Conservation (phyloP, 2,888 invertebrate genomes). For the Hydrotaea diabolus region DNA sequence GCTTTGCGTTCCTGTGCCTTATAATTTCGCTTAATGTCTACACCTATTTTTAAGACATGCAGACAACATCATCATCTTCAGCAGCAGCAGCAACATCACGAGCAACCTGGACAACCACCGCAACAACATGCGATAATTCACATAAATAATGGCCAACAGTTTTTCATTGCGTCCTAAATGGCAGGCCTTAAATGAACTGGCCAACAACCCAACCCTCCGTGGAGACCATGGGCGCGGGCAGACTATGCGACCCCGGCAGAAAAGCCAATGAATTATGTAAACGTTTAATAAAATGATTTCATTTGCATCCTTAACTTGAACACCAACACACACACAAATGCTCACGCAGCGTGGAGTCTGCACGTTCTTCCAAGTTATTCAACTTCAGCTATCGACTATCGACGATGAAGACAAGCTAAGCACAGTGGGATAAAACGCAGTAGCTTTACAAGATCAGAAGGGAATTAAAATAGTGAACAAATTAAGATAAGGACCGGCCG, state of each 20-base stretch:
- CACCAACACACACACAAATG: slow-evolving; percentile 3
- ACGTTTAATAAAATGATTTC: slow-evolving; percentile 79
- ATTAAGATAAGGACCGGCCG: too few relatives aligned
- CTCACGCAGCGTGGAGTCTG: slow-evolving; percentile 48
- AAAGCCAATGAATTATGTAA: slow-evolving; percentile 78
- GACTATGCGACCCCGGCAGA: slow-evolving; percentile 3
- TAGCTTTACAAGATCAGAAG: too few relatives aligned
- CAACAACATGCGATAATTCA: slow-evolving; percentile 19
- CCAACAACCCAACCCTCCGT: not conserved
- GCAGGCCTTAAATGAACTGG: slow-evolving; percentile 23
- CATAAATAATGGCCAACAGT: slow-evolving; percentile 75
- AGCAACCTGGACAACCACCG: not conserved
- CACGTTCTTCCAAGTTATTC: slow-evolving; percentile 19
- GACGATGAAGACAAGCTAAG: not conserved
- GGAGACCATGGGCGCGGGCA: not conserved
- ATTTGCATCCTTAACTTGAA: slow-evolving; percentile 74
- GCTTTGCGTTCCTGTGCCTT: not conserved
- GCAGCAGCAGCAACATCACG: too few relatives aligned
- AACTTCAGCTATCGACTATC: not conserved
- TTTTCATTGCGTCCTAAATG: slow-evolving; percentile 73
- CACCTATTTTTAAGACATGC: slow-evolving; percentile 76
- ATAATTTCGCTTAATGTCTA: slow-evolving; percentile 70
- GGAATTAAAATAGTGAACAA: too few relatives aligned
- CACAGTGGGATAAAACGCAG: not conserved
- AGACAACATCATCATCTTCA: not conserved